Percentiles rank a stretch among this genome's conserved stretches.
phyloP scores from a whole-genome alignment of 2,888 invertebrate genomes.

The Aphidius colemani region DNA sequence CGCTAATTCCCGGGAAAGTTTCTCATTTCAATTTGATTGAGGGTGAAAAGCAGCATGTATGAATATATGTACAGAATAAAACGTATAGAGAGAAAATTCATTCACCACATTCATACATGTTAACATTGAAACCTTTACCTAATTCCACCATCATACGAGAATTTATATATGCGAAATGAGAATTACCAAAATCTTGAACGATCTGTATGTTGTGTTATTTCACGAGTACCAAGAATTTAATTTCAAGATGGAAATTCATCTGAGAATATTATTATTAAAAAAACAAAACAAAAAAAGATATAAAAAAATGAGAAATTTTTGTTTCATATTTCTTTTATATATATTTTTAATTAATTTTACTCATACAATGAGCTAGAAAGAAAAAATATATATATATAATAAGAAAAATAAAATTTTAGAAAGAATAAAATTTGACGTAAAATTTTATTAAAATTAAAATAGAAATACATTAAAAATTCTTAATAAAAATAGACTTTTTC shows the following conservation, averaged over 20 bases:
- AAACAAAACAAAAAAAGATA: background rate
- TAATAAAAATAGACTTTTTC: too few relatives aligned
- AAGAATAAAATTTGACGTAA: too few relatives aligned
- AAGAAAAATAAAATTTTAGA: too few relatives aligned
- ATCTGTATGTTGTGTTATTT: conserved; percentile 13
- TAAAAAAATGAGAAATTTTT: background rate
- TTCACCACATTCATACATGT: too few relatives aligned
- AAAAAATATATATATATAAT: background rate
- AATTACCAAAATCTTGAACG: background rate
- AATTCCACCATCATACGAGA: too few relatives aligned
- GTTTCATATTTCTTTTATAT: background rate
- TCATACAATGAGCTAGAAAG: background rate
- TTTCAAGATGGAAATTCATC: conserved; percentile 2
- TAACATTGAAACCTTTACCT: too few relatives aligned
- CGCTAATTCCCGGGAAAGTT: too few relatives aligned
- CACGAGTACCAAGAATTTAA: conserved; percentile 12
- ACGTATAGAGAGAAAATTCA: background rate
- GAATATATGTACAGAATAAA: conserved; percentile 5
- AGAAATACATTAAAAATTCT: too few relatives aligned
- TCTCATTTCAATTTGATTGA: too few relatives aligned
- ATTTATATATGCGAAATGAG: too few relatives aligned
- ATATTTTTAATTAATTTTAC: background rate
- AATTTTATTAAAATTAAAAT: too few relatives aligned
- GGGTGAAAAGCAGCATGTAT: too few relatives aligned
- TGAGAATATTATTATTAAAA: conserved; percentile 12